Evolutionary conservation across 2,888 invertebrate species (phyloP).

Genomic region (Melieria omissa): DNA sequence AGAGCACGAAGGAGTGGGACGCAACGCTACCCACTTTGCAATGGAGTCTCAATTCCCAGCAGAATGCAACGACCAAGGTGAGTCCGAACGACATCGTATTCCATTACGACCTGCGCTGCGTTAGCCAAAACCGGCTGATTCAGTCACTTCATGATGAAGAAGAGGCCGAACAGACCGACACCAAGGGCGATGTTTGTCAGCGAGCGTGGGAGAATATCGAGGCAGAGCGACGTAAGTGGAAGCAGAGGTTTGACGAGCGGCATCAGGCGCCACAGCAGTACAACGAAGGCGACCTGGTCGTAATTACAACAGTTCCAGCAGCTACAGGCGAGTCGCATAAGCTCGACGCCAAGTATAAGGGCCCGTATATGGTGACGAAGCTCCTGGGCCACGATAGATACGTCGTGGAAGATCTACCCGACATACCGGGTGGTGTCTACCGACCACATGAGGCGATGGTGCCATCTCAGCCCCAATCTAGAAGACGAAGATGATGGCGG

Average conservation of each 20-base stretch:
- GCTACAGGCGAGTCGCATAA: too few relatives aligned
- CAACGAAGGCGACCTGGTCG: background rate
- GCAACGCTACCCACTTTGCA: background rate
- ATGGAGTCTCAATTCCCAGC: too few relatives aligned
- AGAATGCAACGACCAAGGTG: constrained; percentile 29
- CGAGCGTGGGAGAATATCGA: constrained; percentile 10
- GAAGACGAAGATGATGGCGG: too few relatives aligned
- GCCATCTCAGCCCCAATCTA: too few relatives aligned
- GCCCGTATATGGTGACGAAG: too few relatives aligned
- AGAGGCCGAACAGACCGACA: background rate
- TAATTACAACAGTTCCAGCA: too few relatives aligned
- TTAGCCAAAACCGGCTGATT: constrained; percentile 28
- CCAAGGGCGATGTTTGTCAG: background rate
- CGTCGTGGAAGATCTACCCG: too few relatives aligned
- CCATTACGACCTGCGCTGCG: constrained; percentile 24
- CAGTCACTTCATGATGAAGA: constrained; percentile 24
- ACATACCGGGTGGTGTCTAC: too few relatives aligned
- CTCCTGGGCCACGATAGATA: too few relatives aligned
- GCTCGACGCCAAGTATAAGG: too few relatives aligned
- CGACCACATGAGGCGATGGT: too few relatives aligned
- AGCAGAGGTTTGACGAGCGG: constrained; percentile 31
- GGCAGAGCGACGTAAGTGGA: constrained; percentile 27
- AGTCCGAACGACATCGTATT: constrained; percentile 29
- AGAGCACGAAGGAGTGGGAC: background rate
- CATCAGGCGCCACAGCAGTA: background rate